Evolutionary conservation across 2,888 invertebrate species (phyloP).

Genomic region (Amphimallon solstitiale): DNA sequence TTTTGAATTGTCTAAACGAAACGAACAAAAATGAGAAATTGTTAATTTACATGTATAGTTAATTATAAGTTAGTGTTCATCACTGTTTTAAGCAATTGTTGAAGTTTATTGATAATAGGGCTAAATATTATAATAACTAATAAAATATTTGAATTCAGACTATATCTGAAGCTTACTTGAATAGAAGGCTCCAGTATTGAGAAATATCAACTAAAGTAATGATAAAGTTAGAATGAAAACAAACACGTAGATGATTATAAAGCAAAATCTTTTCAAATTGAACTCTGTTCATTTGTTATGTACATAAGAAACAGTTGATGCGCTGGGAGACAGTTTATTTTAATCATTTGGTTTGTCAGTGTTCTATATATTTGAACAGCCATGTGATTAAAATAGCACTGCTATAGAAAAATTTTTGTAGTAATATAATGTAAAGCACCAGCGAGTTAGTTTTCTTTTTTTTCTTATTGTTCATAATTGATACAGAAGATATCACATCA

Average conservation of each 20-base stretch:
- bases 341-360: conserved; percentile 13
- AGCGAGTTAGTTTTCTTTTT: conserved; percentile 23
- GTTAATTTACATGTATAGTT: conserved; percentile 26
- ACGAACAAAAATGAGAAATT: not conserved
- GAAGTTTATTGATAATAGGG: not conserved
- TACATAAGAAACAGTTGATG: conserved; percentile 19
- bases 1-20: conserved; percentile 9
- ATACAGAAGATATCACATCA: conserved; percentile 25
- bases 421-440: conserved; percentile 1
- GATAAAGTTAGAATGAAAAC: not conserved
- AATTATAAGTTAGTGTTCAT: conserved; percentile 2
- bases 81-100: not conserved
- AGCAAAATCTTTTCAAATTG: conserved; percentile 29
- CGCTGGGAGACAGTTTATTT: conserved; percentile 15
- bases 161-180: not conserved
- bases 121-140: not conserved
- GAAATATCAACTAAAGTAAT: too few species aligned
- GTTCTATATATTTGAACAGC: conserved; percentile 10
- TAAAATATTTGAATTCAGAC: not conserved
- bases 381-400: conserved; percentile 14
- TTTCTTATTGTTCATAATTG: conserved; percentile 8
- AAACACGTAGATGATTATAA: not conserved
- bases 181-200: not conserved
- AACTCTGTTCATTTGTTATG: conserved; percentile 31
- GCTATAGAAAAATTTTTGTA: conserved; percentile 7